Percentiles rank a stretch among this genome's conserved stretches.
phyloP scores from a whole-genome alignment of 2,113 vertebrate genomes.

The Dolichallabes microphthalmus region DNA sequence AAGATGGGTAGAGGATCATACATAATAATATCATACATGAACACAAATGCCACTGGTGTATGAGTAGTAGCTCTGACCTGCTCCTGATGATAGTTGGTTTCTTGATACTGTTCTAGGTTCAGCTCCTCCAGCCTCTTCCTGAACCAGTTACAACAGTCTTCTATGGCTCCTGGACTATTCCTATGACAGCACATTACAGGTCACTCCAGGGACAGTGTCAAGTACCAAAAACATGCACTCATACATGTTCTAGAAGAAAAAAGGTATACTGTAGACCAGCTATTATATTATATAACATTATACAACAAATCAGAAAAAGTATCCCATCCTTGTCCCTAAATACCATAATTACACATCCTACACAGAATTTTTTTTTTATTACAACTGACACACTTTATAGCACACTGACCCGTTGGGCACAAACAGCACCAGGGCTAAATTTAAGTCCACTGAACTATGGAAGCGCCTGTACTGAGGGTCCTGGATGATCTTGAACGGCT shows the following conservation, averaged over 20 bases:
- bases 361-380: no score
- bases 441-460: constrained; percentile 86
- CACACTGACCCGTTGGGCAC: constrained; percentile 45
- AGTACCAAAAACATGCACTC: not conserved
- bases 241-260: not conserved
- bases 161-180: constrained; percentile 59
- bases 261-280: not conserved
- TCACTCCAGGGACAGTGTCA: not conserved
- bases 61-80: constrained; percentile 72
- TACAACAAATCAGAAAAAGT: not conserved
- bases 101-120: constrained; percentile 78
- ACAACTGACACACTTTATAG: constrained; percentile 11
- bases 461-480: constrained; percentile 81
- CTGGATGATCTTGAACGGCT: constrained; percentile 81
- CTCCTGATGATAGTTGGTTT: constrained; percentile 83
- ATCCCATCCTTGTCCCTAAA: not conserved
- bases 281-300: not conserved
- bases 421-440: constrained; percentile 76
- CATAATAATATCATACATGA: not conserved
- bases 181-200: constrained; percentile 29
- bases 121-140: constrained; percentile 81
- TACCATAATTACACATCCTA: not conserved
- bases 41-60: not conserved
- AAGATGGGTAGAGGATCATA: no score
- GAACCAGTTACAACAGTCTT: constrained; percentile 86